A percentile compares a stretch with the other conserved stretches of the same genome.
Evolutionary conservation across 1,140 invertebrate genomes (phyloP).

Genomic region (fruit fly (Drosophila melanogaster)): Release_6_plus_ISO1_MT NT_033777.3:4385001-4385500

Average conservation of each 20-base stretch:
- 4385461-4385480: slow-evolving; percentile 95
- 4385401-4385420: slow-evolving; percentile 87
- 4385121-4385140: slow-evolving; percentile 90
- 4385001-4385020: slow-evolving; percentile 96
- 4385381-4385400: slow-evolving; percentile 91
- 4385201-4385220: slow-evolving; percentile 91
- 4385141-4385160: slow-evolving; percentile 92
- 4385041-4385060: slow-evolving; percentile 85
- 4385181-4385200: slow-evolving; percentile 95
- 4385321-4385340: slow-evolving; percentile 91
- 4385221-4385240: slow-evolving; percentile 90
- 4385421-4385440: slow-evolving; percentile 90
- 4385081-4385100: neutral
- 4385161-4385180: slow-evolving; percentile 94
- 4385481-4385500: slow-evolving; percentile 94
- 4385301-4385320: slow-evolving; percentile 96
- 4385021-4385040: slow-evolving; percentile 88
- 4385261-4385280: slow-evolving; percentile 90
- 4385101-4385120: slow-evolving; percentile 46
- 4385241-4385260: slow-evolving; percentile 94
- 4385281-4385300: slow-evolving; percentile 90
- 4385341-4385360: slow-evolving; percentile 91
- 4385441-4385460: slow-evolving; percentile 88
- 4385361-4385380: slow-evolving; percentile 94
- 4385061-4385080: slow-evolving; percentile 21